Percentiles rank a stretch among this genome's conserved stretches.
These are phyloP conservation scores for Gallinago undulata DNA, from an alignment of 2,113 vertebrate species.

Conservation along the genomic window DNA sequence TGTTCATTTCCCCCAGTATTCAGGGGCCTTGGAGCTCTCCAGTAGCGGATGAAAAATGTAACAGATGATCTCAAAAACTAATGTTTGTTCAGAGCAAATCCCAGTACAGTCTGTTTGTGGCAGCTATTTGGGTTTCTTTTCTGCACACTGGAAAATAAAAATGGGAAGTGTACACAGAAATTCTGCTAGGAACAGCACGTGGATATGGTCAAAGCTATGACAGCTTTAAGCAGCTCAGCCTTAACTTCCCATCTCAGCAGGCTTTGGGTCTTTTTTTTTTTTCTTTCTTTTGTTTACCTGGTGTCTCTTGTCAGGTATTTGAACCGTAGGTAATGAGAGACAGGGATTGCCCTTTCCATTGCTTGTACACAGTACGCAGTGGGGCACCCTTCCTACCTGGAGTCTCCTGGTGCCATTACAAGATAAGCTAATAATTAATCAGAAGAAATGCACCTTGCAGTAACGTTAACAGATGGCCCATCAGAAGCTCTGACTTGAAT, in stretches of 20 bases:
- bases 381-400: not conserved
- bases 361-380: not conserved
- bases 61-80: not conserved
- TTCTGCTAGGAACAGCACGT: not conserved
- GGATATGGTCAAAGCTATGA: not conserved
- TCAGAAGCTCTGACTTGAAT: not conserved
- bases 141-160: not conserved
- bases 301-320: not conserved
- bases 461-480: not conserved
- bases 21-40: not conserved
- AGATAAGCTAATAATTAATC: slow-evolving; percentile 22
- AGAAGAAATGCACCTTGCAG: not conserved
- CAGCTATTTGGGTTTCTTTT: not conserved
- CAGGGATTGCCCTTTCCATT: not conserved
- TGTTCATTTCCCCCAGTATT: not conserved
- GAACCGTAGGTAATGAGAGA: not conserved
- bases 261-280: not conserved
- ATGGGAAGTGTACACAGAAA: not conserved
- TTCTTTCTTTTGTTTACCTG: not conserved
- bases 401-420: not conserved
- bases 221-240: not conserved
- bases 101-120: not conserved
- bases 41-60: not conserved
- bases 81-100: not conserved
- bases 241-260: not conserved